Conservation (phyloP, 1,140 invertebrate genomes). For the Cyclargus thomasi region DNA sequence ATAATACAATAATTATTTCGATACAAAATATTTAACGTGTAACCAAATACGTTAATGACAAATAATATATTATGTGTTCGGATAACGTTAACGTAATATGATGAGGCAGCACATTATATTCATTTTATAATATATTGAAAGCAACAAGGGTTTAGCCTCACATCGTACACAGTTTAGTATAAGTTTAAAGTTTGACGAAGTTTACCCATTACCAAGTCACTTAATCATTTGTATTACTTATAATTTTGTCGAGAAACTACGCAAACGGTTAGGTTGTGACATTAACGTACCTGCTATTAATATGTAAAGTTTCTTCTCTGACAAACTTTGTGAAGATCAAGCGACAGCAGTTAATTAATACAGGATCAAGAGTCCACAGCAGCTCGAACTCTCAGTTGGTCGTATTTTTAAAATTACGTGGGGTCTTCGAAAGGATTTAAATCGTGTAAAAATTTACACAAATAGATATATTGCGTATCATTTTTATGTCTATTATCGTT, state of each 20-base stretch:
- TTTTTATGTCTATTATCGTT: no score
- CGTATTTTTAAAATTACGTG: no score
- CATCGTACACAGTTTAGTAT: conserved; percentile 24
- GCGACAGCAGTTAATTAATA: conserved; percentile 4
- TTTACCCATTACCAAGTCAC: conserved; percentile 61
- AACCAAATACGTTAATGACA: no score
- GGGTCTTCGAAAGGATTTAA: no score
- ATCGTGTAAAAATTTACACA: no score
- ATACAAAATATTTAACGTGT: no score
- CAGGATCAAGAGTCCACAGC: background rate
- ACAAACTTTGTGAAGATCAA: background rate
- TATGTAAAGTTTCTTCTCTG: background rate
- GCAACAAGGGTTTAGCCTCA: conserved; percentile 21
- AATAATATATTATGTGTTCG: background rate
- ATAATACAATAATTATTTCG: no score
- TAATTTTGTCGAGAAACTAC: conserved; percentile 21
- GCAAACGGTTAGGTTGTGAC: background rate
- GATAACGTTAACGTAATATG: background rate
- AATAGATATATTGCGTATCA: no score
- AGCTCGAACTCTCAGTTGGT: no score
- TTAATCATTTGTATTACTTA: conserved; percentile 59
- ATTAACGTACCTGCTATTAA: background rate
- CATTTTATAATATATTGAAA: conserved; percentile 25
- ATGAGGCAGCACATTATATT: conserved; percentile 12
- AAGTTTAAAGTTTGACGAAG: conserved; percentile 47